Conservation (phyloP, 2,888 invertebrate species). For the Dorcus hopei region DNA sequence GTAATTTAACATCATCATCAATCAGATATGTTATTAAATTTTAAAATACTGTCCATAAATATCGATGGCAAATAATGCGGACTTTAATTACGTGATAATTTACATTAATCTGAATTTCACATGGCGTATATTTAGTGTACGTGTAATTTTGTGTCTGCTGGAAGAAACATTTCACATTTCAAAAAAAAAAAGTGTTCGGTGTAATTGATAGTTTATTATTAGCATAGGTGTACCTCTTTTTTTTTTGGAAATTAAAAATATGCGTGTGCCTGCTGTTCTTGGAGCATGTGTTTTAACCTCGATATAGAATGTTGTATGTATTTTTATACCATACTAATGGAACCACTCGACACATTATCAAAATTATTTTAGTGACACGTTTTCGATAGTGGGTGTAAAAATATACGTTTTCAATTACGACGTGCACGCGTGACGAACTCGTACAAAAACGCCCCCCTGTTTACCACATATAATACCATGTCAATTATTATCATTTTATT, state of each 20-base stretch:
- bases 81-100: too few species aligned
- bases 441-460: not conserved
- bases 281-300: constrained; percentile 15
- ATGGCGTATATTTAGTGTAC: too few species aligned
- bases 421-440: not conserved
- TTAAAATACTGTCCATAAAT: too few species aligned
- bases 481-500: not conserved
- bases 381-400: constrained; percentile 40
- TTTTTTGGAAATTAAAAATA: constrained; percentile 17
- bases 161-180: too few species aligned
- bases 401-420: constrained; percentile 37
- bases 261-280: constrained; percentile 9
- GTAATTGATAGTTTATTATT: not conserved
- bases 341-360: constrained; percentile 46
- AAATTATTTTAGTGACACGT: constrained; percentile 46
- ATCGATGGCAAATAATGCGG: too few species aligned
- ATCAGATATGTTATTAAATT: too few species aligned
- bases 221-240: constrained; percentile 1
- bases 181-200: constrained; percentile 31
- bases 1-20: too few species aligned
- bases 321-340: constrained; percentile 37
- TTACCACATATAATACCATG: not conserved
- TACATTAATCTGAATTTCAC: too few species aligned
- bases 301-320: constrained; percentile 14
- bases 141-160: too few species aligned